Evolutionary conservation across 2,797 vertebrate species (phyloP).

Genomic region (Chanos chanos): DNA sequence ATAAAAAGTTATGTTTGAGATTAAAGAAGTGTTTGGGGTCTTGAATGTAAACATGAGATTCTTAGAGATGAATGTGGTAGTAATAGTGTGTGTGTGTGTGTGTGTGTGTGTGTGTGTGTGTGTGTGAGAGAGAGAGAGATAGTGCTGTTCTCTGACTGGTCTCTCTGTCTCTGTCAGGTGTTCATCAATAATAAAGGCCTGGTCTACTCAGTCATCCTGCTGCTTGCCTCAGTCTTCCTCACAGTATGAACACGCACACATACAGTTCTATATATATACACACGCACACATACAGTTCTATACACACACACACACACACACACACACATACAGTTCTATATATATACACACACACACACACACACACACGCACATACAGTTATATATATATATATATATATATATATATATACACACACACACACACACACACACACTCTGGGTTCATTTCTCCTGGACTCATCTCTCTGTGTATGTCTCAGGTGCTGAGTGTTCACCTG

Average conservation of each 20-base stretch:
- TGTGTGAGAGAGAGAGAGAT: too few relatives aligned
- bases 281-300: not conserved
- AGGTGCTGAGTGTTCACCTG: slow-evolving; percentile 74
- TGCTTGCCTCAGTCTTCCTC: slow-evolving; percentile 77
- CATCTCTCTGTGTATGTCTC: slow-evolving; percentile 5
- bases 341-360: not conserved
- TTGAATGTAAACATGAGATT: too few relatives aligned
- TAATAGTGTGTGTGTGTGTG: too few relatives aligned
- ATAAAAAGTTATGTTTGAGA: too few relatives aligned
- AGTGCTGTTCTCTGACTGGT: too few relatives aligned
- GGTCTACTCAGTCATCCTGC: slow-evolving; percentile 77
- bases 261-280: too few relatives aligned
- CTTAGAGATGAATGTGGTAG: too few relatives aligned
- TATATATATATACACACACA: not conserved
- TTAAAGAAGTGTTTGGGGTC: too few relatives aligned
- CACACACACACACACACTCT: not conserved
- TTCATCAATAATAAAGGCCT: slow-evolving; percentile 78
- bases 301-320: not conserved
- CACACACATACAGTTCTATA: too few relatives aligned
- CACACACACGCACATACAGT: not conserved
- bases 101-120: too few relatives aligned
- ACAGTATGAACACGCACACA: slow-evolving; percentile 61
- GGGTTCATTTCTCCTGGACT: too few relatives aligned
- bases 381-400: too few relatives aligned
- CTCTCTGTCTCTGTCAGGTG: slow-evolving; percentile 53